Base-by-base conservation (phyloP, 2,797 vertebrate species). In the Pangasius larnaudii region DNA sequence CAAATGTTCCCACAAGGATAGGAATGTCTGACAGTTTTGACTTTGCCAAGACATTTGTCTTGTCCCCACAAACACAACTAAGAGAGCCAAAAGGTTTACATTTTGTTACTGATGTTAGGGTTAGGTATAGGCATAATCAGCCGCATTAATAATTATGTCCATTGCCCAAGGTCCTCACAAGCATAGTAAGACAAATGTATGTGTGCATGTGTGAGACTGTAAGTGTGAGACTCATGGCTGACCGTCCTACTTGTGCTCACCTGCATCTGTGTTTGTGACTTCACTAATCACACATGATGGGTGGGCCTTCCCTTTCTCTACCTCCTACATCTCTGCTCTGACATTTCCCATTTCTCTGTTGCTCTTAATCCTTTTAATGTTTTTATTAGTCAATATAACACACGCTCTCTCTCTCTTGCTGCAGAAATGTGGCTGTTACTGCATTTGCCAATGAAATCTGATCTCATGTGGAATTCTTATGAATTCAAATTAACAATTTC, bases 221-320 rank as follows among this genome's bases (percentile, higher is more conserved):
- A 79, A 56, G n/a, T 36, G 19, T 79, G 88, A 89, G 90, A 91
- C 89, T 89, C 84, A 69, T 91, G 82, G 89, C 89, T 85, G 75
- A 83, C 59, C 84, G 88, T 86, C 91, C 92, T 92, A 90, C 89
- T 92, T 93, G 89, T 94, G 92, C 91, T 93, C 91, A 94, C 93
- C 93, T 95, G 91, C 90, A 88, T 93, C 92, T 94, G 87, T 87
- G 58, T 94, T 91, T 92, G 88, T 78, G 87, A 84, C 71, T 65
- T 88, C 85, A 89, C 82, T 89, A 89, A 93, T 88, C 88, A 89
- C 88, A 90, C 75, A 53, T 85, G 86, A 92, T 89, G 74, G 71
- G 30, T 78, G 30, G 18, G 53, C 30, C 49, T 3, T 72, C 85
- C 84, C 90, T 88, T 42, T 84, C 85, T 61, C 42, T 46, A 18